Evolutionary conservation across 2,113 vertebrate genomes (phyloP), one percentile per base, ranked within the genome.

Genomic region (Siniperca chuatsi): DNA sequence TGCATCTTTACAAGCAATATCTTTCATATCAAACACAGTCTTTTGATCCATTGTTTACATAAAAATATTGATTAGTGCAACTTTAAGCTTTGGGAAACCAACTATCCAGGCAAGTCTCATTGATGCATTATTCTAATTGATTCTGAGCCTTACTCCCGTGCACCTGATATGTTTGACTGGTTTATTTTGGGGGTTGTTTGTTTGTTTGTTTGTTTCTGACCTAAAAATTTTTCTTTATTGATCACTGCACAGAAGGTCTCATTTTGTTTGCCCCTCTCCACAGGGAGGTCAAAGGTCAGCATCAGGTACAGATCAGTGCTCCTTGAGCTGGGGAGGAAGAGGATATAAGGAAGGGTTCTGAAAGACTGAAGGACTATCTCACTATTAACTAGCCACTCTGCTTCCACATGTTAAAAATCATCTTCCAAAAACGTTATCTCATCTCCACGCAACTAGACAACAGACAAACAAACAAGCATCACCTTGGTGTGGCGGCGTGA

Each of bases 401-500:
- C 23, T 48, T 33, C 48, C 16, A 78, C 3, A 16, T 70, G 29
- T 44, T 55, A 52, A 62, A 66, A 44, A 66, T 29, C 29, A 55
- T 54, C 42, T 33, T 21, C 4, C 13, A 61, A 72, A 78, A 79
- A 42, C 7, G 6, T 67, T 20, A 55, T 67, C 40, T 78, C 40
- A 87, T 67, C 61, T 76, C 66, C 48, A 50, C 35, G 40, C 55
- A 78, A 44, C 60, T 4, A 65, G 70, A 83, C 72, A 76, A 79
- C 44, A 42, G 7, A 42, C 60, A 87, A 87, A 84, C 82, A 81
- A 88, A 83, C 84, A 87, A 21, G 25, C 23, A 69, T 25, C 69
- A 46, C 46, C 48, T 55, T n/a, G 37, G 44, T 54, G 75, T 25
- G 37, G 29, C 48, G 71, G 62, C 5, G 60, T 88, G 84, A 90